phyloP scores from a whole-genome alignment of 2,113 vertebrate genomes.

The Noctilio leporinus region DNA sequence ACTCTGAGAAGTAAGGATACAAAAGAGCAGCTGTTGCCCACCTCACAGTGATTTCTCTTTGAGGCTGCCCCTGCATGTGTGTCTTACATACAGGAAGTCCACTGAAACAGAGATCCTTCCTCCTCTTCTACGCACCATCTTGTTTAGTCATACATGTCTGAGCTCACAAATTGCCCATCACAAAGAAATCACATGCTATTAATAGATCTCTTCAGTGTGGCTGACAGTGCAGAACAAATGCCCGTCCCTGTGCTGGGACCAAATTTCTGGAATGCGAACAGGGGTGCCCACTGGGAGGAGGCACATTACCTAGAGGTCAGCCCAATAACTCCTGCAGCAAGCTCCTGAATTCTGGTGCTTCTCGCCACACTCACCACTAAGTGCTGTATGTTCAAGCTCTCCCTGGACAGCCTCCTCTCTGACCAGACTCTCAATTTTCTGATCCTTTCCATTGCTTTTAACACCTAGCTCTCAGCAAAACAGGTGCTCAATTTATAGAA shows the following conservation, averaged over 20 bases:
- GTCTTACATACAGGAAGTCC: neutral
- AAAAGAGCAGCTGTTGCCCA: neutral
- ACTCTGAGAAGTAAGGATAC: neutral
- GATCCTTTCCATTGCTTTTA: neutral
- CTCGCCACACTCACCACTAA: neutral
- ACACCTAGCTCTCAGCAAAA: slow-evolving; percentile 8
- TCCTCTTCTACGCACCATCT: neutral
- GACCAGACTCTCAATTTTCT: neutral
- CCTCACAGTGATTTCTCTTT: neutral
- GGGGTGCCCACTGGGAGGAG: slow-evolving; percentile 11
- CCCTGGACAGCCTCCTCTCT: neutral
- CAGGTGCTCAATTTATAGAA: neutral
- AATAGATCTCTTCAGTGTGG: slow-evolving; percentile 46
- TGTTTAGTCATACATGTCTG: neutral
- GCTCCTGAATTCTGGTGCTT: neutral
- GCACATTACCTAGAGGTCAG: slow-evolving; percentile 32
- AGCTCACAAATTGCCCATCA: slow-evolving; percentile 55
- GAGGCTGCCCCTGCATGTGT: neutral
- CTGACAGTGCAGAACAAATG: slow-evolving; percentile 50
- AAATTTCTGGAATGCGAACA: slow-evolving; percentile 46
- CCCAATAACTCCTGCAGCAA: slow-evolving; percentile 1
- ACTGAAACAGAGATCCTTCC: neutral
- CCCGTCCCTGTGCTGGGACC: neutral
- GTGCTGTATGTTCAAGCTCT: neutral
- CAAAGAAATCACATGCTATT: slow-evolving; percentile 31